Evolutionary conservation across 2,113 vertebrate genomes (phyloP), one percentile per base, ranked within the genome.

Genomic region (Seriola quinqueradiata): DNA sequence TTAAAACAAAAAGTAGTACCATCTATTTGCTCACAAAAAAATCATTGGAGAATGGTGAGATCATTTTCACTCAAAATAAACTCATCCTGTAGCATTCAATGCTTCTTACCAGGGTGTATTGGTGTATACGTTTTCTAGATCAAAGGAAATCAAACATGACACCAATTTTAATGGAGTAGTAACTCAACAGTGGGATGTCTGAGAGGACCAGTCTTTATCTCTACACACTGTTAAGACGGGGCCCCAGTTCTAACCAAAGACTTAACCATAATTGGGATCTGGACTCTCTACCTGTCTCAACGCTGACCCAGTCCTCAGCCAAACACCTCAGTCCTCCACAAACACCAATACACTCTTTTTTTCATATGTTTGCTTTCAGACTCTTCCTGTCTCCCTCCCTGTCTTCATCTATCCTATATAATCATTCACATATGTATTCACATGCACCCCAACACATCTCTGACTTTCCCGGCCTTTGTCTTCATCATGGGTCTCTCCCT

Each of bases 401-500:
- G 17, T 23, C 63, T 23, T 57, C n/a, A 14, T 64, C 65, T 55
- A 60, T 74, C 52, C 79, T 86, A 40, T 69, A 8, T 40, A 50
- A 54, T 46, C 69, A 77, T 89, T 32, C 65, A 77, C 69, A n/a
- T 72, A 68, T 71, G 28, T 71, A 77, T 78, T 50, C 70, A 79
- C 12, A 32, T 55, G 32, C 34, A 67, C 71, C 57, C 8, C 40
- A 21, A 44, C 77, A 73, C 34, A 17, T 75, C 77, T 66, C 64
- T 36, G 5, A 17, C 28, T 52, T 34, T 57, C 0, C 44, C 14
- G 61, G 13, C 13, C 4, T 69, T 54, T 40, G 25, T 46, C 70
- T 55, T 55, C 40, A 69, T 75, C 32, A 44, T 14, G 42, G 42
- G 50, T 70, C 55, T 11, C 82, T 50, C 32, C 77, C 73, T 69